Conservation (phyloP, 1,140 invertebrate species). For the Procambarus clarkii region DNA sequence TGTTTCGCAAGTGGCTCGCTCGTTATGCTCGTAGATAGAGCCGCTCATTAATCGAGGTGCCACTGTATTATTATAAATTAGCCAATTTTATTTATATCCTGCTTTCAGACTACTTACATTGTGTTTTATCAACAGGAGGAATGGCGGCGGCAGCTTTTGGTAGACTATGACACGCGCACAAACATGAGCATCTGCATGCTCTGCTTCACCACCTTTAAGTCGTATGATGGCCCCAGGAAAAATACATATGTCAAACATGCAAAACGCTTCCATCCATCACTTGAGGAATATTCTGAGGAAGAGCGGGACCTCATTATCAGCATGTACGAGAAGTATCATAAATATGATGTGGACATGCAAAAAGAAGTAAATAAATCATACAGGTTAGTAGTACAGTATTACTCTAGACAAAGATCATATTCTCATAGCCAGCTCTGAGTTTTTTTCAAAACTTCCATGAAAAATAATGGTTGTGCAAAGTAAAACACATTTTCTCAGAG, state of each 20-base stretch:
- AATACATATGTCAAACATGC: constrained; percentile 72
- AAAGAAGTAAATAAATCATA: constrained; percentile 72
- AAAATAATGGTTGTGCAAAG: no score
- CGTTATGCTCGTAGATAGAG: no score
- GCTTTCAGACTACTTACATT: not conserved
- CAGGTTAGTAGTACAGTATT: constrained; percentile 56
- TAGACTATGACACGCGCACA: constrained; percentile 70
- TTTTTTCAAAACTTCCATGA: no score
- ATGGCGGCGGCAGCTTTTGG: constrained; percentile 69
- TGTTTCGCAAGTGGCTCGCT: no score
- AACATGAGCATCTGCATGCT: constrained; percentile 73
- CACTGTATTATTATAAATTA: no score
- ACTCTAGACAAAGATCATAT: no score
- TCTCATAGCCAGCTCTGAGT: no score
- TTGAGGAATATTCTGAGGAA: constrained; percentile 70
- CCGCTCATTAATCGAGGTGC: no score
- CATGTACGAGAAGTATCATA: constrained; percentile 72
- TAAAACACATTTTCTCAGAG: no score
- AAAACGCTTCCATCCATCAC: constrained; percentile 70
- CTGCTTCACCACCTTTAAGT: constrained; percentile 72
- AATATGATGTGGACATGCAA: constrained; percentile 72
- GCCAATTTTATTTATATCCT: no score
- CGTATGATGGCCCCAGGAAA: constrained; percentile 71
- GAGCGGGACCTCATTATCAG: constrained; percentile 71
- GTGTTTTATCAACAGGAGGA: constrained; percentile 56